Base-by-base conservation (phyloP, 2,888 invertebrate genomes). In the Heteromurus nitidus region DNA sequence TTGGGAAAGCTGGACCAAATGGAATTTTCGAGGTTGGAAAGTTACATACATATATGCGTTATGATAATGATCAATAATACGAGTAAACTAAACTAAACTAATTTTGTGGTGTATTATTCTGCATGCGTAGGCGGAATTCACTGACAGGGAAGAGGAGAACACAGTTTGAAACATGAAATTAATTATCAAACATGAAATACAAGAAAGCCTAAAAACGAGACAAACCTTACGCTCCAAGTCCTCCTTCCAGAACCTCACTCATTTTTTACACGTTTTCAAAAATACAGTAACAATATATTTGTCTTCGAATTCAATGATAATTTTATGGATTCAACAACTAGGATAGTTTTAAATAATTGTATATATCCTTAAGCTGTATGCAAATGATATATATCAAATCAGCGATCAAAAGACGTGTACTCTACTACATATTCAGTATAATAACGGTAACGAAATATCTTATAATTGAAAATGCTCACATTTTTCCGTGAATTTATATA, bases 11-110 rank as follows among this genome's bases (percentile, higher is more conserved):
- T 26, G 69, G 47, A 31, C 62, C 74, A 42, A 86, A 86, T 82
- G 86, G 86, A 31, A 76, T 86, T 70, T 83, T 75, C 64, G 86
- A 86, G 83, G 86, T 86, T 73, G 36, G 36, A 9, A n/a, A 44
- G 44, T 44, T n/a, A 44, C 36, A 9, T 36, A 36, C 36, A 36
- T 2, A 44, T 18, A 50, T 50, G 13, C n/a, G 5, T n/a, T 18
- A 50, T n/a, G 50, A 18, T 18, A n/a, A 5, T 50, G 3, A 5
- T 50, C 3, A n/a, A n/a, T 5, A 50, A 50, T 16, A 3, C 13
- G 5, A 3, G 3, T 50, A 5, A n/a, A n/a, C 7, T 18, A n/a
- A n/a, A 50, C n/a, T 11, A 3, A 76, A 67, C 22, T 9, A 44
- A 30, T 13, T 47, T 47, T 47, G 11, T 44, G 31, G 16, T 75